phyloP scores from a whole-genome alignment of 2,113 vertebrate genomes.

The Felis chaus region DNA sequence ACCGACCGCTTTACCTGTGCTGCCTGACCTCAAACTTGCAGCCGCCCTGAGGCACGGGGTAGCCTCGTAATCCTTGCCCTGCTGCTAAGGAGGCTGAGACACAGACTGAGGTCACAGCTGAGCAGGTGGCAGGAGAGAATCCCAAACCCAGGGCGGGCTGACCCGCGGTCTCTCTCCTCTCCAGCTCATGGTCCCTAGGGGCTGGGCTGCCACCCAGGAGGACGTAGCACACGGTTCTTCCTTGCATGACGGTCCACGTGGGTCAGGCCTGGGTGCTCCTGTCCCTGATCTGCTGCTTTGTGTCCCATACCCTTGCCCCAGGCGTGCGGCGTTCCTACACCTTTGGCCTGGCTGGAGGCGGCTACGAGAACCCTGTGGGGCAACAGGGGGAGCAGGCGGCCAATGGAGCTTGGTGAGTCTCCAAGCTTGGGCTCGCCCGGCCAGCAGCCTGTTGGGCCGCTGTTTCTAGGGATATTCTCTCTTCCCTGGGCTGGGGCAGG shows the following conservation, averaged over 20 bases:
- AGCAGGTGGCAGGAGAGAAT: not conserved
- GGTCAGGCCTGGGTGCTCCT: not conserved
- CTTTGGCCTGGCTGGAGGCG: conserved; percentile 91
- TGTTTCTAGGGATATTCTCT: not conserved
- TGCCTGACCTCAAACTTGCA: not conserved
- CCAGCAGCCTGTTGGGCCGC: not conserved
- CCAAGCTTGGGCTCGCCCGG: not conserved
- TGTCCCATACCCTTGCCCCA: conserved; percentile 53
- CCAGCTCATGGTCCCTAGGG: not conserved
- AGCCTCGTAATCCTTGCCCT: not conserved
- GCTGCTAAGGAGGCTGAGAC: not conserved
- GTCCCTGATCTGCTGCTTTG: not conserved
- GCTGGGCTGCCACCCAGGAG: not conserved
- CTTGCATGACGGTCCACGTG: not conserved
- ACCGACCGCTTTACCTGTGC: not conserved
- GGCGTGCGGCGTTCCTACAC: conserved; percentile 94
- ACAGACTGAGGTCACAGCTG: not conserved
- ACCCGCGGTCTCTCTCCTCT: not conserved
- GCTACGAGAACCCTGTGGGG: conserved; percentile 92
- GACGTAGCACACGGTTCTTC: not conserved
- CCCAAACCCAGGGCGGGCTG: not conserved
- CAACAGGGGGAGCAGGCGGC: conserved; percentile 80
- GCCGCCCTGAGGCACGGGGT: not conserved
- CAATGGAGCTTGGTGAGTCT: conserved; percentile 80
- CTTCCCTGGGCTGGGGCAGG: not conserved